These are phyloP conservation scores for Cyclophora albipunctata DNA, from an alignment of 2,888 invertebrate species.

Conservation along the genomic window DNA sequence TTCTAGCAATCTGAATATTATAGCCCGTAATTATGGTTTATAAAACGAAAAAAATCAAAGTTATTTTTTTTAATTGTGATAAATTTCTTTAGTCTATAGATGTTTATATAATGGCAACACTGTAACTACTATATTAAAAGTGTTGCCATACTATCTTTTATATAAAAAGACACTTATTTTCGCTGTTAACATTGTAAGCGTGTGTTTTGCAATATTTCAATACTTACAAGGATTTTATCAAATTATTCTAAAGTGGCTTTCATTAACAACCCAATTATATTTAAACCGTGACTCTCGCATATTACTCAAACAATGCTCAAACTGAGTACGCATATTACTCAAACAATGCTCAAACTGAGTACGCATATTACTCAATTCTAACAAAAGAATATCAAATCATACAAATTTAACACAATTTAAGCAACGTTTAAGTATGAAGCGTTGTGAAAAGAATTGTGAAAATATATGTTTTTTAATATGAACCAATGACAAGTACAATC, in stretches of 20 bases:
- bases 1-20: conserved; percentile 9
- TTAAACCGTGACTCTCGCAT: too few relatives aligned
- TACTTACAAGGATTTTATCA: background rate
- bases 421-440: too few relatives aligned
- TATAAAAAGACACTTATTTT: background rate
- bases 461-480: too few relatives aligned
- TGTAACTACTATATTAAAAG: background rate
- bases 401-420: too few relatives aligned
- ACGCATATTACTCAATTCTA: too few relatives aligned
- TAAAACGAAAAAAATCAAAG: conserved; percentile 5
- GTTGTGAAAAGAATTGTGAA: too few relatives aligned
- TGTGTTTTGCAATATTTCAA: background rate
- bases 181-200: background rate
- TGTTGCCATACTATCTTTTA: background rate
- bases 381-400: too few relatives aligned
- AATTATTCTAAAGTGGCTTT: background rate
- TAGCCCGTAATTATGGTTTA: conserved; percentile 7
- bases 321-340: too few relatives aligned
- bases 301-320: too few relatives aligned
- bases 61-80: conserved; percentile 5
- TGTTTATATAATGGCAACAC: background rate
- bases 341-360: too few relatives aligned
- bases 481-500: too few relatives aligned
- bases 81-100: conserved; percentile 7
- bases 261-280: background rate